Conservation (phyloP, 2,888 invertebrate species). For the Mantis religiosa region DNA sequence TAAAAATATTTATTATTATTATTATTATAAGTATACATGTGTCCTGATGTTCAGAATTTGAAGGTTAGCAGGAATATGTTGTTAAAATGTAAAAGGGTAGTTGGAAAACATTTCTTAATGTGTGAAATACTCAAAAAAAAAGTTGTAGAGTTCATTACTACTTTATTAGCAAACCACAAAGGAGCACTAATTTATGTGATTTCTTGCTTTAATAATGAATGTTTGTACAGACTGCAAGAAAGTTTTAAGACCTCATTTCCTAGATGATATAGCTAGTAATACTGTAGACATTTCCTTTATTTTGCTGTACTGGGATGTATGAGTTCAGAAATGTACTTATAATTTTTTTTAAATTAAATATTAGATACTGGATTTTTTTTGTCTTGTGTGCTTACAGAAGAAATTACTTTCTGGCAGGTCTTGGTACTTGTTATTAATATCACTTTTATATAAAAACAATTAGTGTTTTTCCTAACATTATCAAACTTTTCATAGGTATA, state of each 20-base stretch:
- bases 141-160: neutral
- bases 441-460: too few species aligned
- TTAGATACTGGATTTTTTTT: neutral
- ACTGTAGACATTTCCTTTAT: neutral
- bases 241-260: neutral
- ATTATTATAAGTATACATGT: neutral
- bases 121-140: neutral
- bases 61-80: neutral
- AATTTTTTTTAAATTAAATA: neutral
- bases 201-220: neutral
- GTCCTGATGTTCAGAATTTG: neutral
- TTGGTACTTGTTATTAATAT: neutral
- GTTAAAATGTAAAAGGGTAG: neutral
- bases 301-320: neutral
- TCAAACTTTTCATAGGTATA: too few species aligned
- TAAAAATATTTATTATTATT: neutral
- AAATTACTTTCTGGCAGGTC: neutral
- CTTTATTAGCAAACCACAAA: neutral
- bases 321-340: neutral
- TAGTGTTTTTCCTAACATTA: too few species aligned
- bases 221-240: neutral
- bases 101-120: neutral
- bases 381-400: neutral
- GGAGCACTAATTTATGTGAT: neutral
- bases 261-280: neutral